Base-by-base conservation (phyloP, 2,797 vertebrate species). In the Danio aesculapii region DNA sequence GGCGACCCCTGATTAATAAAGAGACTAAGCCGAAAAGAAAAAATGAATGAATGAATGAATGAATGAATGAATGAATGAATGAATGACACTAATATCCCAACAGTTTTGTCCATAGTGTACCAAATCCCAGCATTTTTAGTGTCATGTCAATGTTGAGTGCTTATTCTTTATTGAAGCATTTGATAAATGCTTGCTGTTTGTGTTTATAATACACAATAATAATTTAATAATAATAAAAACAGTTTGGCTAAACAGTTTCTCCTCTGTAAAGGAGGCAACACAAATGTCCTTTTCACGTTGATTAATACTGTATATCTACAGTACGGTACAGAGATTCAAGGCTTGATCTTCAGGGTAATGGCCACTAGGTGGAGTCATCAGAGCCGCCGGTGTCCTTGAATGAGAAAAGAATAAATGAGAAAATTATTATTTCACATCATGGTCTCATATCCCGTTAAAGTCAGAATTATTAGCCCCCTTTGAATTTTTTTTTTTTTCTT, bases 321-420 rank as follows among this genome's bases (percentile, higher is more conserved):
- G 12, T 17, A 11, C 14, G 50, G 19, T 57, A 63, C 83, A 86
- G 82, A 83, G 85, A 87, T 21, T 9, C 55, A 73, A 84, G 82
- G 83, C 79, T 58, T 71, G 73, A 80, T 52, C 88, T 89, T 83
- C 84, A 82, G 16, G 69, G 81, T 71, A 61, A 84, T 75, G 0
- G 50, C 58, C 19, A 73, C 78, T 86, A 87, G 76, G 69, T 86
- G 88, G 84, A 94, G 61, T 92, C 92, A 62, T 93, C 92, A 2
- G 92, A 93, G 85, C 86, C 89, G 11, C 83, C 90, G 0, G 86
- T 91, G 83, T 94, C 92, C 94, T 95, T 75, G 76, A 92, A 91
- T 44, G 13, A 14, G 52, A 50, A 39, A 70, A 76, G 11, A 14
- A 72, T 55, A 47, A 30, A 30, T 30, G 30, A 30, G 3, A 30